A percentile compares a stretch with the other conserved stretches of the same genome.
Evolutionary conservation across 2,797 vertebrate species (phyloP).

Genomic region (Pristis pectinata): DNA sequence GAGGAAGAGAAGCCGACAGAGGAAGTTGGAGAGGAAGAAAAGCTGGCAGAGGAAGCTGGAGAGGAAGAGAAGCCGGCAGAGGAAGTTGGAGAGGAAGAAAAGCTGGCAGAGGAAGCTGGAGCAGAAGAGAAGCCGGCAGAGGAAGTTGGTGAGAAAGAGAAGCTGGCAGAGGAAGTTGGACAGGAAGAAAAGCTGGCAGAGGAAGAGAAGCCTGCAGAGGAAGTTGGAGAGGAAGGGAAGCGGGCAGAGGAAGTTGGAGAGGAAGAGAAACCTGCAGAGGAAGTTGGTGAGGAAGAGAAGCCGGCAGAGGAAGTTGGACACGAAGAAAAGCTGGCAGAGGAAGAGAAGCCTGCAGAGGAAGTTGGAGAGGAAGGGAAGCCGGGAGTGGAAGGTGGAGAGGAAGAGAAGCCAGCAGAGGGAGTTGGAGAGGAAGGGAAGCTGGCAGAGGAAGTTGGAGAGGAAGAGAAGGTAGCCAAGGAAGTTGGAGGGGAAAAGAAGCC

Average conservation of each 20-base stretch:
- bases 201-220: too few relatives aligned
- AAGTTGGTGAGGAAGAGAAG: neutral
- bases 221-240: too few relatives aligned
- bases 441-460: neutral
- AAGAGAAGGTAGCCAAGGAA: neutral
- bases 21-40: neutral
- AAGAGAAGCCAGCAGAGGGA: neutral
- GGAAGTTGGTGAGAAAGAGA: neutral
- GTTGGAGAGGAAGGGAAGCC: neutral
- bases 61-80: neutral
- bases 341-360: neutral
- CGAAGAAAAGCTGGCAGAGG: neutral
- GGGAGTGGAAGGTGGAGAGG: neutral
- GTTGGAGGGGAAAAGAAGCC: neutral
- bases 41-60: neutral
- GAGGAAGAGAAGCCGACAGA: neutral
- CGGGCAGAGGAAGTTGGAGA: too few relatives aligned
- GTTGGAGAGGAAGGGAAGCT: neutral
- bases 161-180: too few relatives aligned
- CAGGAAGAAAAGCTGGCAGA: too few relatives aligned
- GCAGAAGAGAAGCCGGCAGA: neutral
- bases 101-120: neutral
- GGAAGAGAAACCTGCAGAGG: too few relatives aligned
- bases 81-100: neutral
- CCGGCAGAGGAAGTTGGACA: neutral